A percentile compares a stretch with the other conserved stretches of the same genome.
These are phyloP conservation scores for Plemyria rubiginata DNA, from an alignment of 2,888 invertebrate genomes.

Conservation along the genomic window DNA sequence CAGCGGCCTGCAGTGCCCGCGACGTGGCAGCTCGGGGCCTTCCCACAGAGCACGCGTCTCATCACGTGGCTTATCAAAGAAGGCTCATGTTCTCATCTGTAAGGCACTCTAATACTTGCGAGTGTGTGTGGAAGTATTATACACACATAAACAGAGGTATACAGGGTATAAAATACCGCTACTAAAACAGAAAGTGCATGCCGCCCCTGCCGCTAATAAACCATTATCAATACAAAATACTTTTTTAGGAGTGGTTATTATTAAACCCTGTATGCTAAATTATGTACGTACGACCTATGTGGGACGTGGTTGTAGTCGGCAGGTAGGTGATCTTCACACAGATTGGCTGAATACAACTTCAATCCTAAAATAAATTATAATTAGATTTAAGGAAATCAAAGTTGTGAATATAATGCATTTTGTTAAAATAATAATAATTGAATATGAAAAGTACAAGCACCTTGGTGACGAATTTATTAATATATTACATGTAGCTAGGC, in stretches of 20 bases:
- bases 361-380: conserved; percentile 10
- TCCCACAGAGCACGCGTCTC: not conserved
- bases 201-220: not conserved
- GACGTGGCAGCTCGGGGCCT: not conserved
- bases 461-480: conserved; percentile 68
- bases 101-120: no score
- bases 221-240: not conserved
- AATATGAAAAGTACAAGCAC: conserved; percentile 37
- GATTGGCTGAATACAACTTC: not conserved
- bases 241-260: no score
- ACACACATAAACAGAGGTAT: no score
- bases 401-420: conserved; percentile 31
- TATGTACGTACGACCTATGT: no score
- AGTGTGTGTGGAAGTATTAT: no score
- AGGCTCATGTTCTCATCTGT: no score
- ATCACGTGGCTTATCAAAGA: no score
- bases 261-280: no score
- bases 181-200: not conserved
- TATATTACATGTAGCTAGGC: conserved; percentile 45
- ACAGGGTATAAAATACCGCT: not conserved
- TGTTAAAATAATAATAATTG: conserved; percentile 34
- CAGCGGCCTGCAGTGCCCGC: no score
- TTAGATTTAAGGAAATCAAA: conserved; percentile 10
- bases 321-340: not conserved
- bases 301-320: no score